phyloP scores from a whole-genome alignment of 2,888 invertebrate species.

The Tenthredo mesomela region DNA sequence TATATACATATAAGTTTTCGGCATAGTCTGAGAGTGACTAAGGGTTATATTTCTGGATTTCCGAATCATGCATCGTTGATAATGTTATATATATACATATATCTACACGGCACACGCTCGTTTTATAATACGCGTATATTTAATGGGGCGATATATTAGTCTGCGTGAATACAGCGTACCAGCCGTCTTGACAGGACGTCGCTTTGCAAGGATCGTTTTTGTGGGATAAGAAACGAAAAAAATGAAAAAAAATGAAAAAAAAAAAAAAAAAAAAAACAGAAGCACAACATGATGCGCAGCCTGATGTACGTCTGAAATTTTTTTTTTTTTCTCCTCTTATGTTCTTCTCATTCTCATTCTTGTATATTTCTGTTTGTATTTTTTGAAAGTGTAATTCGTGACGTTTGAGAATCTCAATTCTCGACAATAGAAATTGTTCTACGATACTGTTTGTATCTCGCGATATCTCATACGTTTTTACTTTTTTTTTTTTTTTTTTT shows the following conservation, averaged over 20 bases:
- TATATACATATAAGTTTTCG: not conserved
- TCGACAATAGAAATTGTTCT: not conserved
- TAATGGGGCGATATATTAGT: not conserved
- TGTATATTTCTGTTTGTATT: not conserved
- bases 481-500: not conserved
- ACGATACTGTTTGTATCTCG: not conserved
- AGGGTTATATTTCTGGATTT: not conserved
- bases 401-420: not conserved
- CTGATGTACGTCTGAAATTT: not conserved
- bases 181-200: not conserved
- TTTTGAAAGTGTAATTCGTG: not conserved
- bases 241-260: not conserved
- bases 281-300: not conserved
- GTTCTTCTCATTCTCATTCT: not conserved
- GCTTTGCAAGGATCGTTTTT: not conserved
- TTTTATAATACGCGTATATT: not conserved
- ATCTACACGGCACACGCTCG: not conserved
- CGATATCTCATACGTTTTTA: not conserved
- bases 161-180: not conserved
- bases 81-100: not conserved
- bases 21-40: not conserved
- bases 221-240: not conserved
- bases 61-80: not conserved
- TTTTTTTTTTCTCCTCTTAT: not conserved
- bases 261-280: not conserved